Evolutionary conservation across 37 sponge, comb jelly and placozoan species (phyloP), one percentile per base, ranked within the genome.

Genomic region (Chondrosia reniformis): DNA sequence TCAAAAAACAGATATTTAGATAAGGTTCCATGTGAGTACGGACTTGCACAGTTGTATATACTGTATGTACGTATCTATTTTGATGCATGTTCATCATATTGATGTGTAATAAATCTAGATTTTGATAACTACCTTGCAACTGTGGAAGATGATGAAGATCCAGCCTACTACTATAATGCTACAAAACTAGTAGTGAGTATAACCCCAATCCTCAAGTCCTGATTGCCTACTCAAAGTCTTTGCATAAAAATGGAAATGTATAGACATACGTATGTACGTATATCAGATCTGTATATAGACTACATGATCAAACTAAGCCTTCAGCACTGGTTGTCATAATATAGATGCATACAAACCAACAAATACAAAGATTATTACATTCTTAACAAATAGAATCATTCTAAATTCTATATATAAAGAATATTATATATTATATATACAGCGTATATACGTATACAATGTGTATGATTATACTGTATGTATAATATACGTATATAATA

Each of bases 111-210:
- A 15, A 9, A 24, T 69, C 2, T 25, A 69, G 72, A 40, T 39
- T 69, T n/a, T 69, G 72, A 69, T 25, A 69, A 69, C 41, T 40
- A 34, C 43, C 39, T 69, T 10, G 2, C 41, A 25, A 69, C 61
- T 59, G 61, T 43, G 43, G 72, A 69, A 10, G 72, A 69, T 40
- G 72, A 38, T 10, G 24, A 40, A 0, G n/a, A n/a, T n/a, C n/a
- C n/a, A n/a, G n/a, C n/a, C n/a, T n/a, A n/a, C n/a, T 69, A 69
- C 36, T 3, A 43, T 21, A 69, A 69, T 69, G 72, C 72, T 24
- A 39, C 72, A 41, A 19, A 69, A 17, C 7, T 69, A 34, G 15
- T 10, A 5, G 72, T 69, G 42, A 69, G 72, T 30, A 32, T 2
- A 33, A 64, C 66, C 30, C 66, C 30, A 32, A 64, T 19, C 30